These are phyloP conservation scores for Harpagifer antarcticus DNA, from an alignment of 2,797 vertebrate species.

Conservation along the genomic window DNA sequence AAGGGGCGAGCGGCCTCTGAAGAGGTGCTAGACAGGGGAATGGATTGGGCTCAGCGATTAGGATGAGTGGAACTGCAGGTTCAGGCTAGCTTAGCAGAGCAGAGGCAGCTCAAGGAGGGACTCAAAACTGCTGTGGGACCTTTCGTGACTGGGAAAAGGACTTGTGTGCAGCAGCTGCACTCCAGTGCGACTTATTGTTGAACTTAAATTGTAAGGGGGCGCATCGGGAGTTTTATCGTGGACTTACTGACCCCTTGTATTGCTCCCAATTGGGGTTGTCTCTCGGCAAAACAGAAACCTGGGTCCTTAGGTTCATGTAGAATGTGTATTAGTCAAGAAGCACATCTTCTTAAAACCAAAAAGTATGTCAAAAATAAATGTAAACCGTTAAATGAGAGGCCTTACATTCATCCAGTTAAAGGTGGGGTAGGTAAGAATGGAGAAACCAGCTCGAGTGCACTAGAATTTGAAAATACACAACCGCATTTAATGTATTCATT, in stretches of 20 bases:
- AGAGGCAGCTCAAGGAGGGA: constrained; percentile 64
- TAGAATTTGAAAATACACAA: no score
- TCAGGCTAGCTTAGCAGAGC: constrained; percentile 79
- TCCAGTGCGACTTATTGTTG: constrained; percentile 45
- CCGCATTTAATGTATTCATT: no score
- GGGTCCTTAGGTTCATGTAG: not conserved
- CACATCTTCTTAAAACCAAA: not conserved
- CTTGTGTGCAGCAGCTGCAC: constrained; percentile 45
- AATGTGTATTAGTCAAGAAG: not conserved
- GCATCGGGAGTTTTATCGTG: constrained; percentile 11
- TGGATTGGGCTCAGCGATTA: constrained; percentile 88
- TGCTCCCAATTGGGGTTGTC: not conserved
- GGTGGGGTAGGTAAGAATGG: no score
- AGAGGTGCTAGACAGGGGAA: constrained; percentile 90
- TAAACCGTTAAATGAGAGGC: not conserved
- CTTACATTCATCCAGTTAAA: not conserved
- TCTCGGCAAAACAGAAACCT: constrained; percentile 1
- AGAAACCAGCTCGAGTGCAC: no score
- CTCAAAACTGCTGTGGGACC: constrained; percentile 59
- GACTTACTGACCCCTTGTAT: constrained; percentile 5
- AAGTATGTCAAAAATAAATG: not conserved
- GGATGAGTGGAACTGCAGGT: constrained; percentile 85
- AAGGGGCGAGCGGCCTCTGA: constrained; percentile 86
- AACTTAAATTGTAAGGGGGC: constrained; percentile 37
- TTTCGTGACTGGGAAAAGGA: constrained; percentile 59